Percentiles rank a stretch among this genome's conserved stretches.
phyloP scores from a whole-genome alignment of 2,888 invertebrate species.

The Trachelus iudaicus region DNA sequence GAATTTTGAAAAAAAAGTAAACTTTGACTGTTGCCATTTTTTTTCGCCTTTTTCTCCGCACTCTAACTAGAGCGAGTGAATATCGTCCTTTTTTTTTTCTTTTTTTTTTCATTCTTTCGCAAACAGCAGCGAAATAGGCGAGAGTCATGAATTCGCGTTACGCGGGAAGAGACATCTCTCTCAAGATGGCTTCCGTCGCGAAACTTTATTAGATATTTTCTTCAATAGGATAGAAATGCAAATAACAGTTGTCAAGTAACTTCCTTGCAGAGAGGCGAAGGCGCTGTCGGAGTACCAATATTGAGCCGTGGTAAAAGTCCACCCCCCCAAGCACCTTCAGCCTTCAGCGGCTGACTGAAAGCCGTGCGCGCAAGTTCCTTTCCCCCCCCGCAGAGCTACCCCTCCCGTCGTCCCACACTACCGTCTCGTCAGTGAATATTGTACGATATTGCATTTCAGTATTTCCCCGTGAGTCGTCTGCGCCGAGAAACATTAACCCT shows the following conservation, averaged over 20 bases:
- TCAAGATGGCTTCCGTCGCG: slow-evolving; percentile 35
- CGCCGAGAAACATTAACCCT: slow-evolving; percentile 44
- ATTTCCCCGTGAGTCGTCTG: neutral
- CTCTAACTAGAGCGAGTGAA: no score
- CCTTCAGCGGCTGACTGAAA: neutral
- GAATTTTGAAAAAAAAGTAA: neutral
- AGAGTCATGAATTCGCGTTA: slow-evolving; percentile 47
- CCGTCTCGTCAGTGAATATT: slow-evolving; percentile 41
- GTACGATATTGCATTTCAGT: slow-evolving; percentile 45
- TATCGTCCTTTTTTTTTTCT: neutral
- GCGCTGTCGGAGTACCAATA: slow-evolving; percentile 51
- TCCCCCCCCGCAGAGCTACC: neutral
- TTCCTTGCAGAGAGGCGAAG: slow-evolving; percentile 34
- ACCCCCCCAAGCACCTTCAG: slow-evolving; percentile 5
- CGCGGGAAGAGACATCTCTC: slow-evolving; percentile 16
- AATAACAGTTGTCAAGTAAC: slow-evolving; percentile 59
- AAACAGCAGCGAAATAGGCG: slow-evolving; percentile 12
- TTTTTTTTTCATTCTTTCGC: neutral
- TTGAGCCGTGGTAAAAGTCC: slow-evolving; percentile 56
- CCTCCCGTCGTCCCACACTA: slow-evolving; percentile 23
- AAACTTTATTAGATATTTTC: slow-evolving; percentile 59
- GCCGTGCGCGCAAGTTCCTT: neutral
- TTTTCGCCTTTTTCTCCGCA: no score
- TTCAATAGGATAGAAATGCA: slow-evolving; percentile 60
- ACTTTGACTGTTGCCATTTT: neutral